These are phyloP conservation scores for Pseudochirops cupreus DNA, from an alignment of 2,797 vertebrate species.

Conservation along the genomic window DNA sequence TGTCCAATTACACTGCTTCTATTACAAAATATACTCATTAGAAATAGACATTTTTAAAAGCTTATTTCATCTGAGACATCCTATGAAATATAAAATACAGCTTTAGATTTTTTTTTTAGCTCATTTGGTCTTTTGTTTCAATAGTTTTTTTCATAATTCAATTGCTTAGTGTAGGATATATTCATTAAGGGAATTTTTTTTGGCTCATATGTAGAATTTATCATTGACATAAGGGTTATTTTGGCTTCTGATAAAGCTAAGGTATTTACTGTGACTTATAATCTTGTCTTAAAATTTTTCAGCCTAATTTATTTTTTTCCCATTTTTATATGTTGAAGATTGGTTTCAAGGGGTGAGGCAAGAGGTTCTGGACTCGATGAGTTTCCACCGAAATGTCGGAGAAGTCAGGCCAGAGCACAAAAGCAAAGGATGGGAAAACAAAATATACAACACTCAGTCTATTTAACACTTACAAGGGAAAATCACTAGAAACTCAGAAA, in stretches of 20 bases:
- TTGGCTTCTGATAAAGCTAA: background rate
- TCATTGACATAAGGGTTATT: background rate
- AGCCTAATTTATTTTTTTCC: constrained; percentile 29
- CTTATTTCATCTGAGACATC: background rate
- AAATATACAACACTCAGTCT: constrained; percentile 99
- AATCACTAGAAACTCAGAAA: constrained; percentile 99
- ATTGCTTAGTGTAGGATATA: background rate
- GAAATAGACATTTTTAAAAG: background rate
- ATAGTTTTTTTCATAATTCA: background rate
- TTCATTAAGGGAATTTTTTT: background rate
- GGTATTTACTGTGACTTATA: background rate
- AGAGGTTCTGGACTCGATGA: constrained; percentile 98
- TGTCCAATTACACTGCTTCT: background rate
- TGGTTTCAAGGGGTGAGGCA: constrained; percentile 93
- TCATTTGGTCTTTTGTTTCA: background rate
- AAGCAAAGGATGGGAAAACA: constrained; percentile 99
- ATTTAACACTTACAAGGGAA: constrained; percentile 99
- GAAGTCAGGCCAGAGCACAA: constrained; percentile 99
- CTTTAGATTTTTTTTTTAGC: background rate
- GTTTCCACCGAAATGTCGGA: constrained; percentile 99
- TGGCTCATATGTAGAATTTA: background rate
- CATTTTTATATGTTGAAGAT: constrained; percentile 76
- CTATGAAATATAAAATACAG: background rate
- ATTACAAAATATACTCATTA: background rate
- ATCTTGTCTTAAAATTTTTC: background rate